phyloP scores from a whole-genome alignment of 2,888 invertebrate species.

The Lithophane semibrunnea region DNA sequence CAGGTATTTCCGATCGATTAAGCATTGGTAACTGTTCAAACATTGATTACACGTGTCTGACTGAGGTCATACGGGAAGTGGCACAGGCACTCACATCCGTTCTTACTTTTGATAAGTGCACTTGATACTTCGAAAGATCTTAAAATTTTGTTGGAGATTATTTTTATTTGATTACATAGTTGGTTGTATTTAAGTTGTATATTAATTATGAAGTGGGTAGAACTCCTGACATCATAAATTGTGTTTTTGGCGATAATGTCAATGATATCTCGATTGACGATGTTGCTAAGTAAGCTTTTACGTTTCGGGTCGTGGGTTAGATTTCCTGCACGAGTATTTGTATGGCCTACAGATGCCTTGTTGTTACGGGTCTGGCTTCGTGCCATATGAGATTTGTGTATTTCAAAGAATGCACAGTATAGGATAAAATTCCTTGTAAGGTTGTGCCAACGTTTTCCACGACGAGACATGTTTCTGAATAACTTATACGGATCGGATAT shows the following conservation, averaged over 20 bases:
- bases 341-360: background rate
- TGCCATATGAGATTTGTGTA: slow-evolving; percentile 10
- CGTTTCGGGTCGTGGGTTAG: background rate
- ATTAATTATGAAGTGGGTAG: background rate
- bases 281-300: slow-evolving; percentile 12
- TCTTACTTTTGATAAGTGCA: slow-evolving; percentile 54
- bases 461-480: background rate
- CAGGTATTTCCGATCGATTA: slow-evolving; percentile 28
- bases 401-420: background rate
- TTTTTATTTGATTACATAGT: background rate
- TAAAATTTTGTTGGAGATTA: slow-evolving; percentile 25
- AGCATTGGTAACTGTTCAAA: slow-evolving; percentile 23
- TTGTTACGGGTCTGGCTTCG: slow-evolving; percentile 11
- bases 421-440: background rate
- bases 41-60: slow-evolving; percentile 45
- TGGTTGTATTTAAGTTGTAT: slow-evolving; percentile 6
- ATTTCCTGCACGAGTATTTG: background rate
- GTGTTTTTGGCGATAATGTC: slow-evolving; percentile 12
- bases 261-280: background rate
- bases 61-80: slow-evolving; percentile 55
- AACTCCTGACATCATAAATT: slow-evolving; percentile 1
- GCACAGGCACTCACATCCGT: slow-evolving; percentile 51
- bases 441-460: slow-evolving; percentile 1
- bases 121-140: slow-evolving; percentile 42
- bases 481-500: background rate